A percentile compares a stretch with the other conserved stretches of the same genome.
These are phyloP conservation scores for Psettodes erumei DNA, from an alignment of 2,113 vertebrate species.

Conservation along the genomic window DNA sequence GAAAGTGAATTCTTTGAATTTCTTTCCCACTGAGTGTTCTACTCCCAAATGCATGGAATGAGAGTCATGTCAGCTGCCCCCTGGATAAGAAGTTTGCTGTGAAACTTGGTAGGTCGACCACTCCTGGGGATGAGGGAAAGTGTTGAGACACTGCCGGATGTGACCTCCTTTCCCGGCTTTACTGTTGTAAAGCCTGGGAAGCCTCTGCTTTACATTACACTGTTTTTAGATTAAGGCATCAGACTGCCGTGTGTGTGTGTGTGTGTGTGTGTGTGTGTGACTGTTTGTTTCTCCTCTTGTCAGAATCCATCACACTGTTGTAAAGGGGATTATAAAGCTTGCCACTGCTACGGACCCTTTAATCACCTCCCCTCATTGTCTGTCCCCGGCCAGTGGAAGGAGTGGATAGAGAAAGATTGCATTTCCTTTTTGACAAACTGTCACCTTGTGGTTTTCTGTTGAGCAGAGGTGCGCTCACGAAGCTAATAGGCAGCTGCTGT, in stretches of 20 bases:
- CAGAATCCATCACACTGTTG: slow-evolving; percentile 33
- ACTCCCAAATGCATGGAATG: slow-evolving; percentile 54
- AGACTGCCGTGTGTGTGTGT: background rate
- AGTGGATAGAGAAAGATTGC: slow-evolving; percentile 56
- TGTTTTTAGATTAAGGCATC: slow-evolving; percentile 35
- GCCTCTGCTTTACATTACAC: slow-evolving; percentile 22
- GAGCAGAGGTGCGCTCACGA: slow-evolving; percentile 39
- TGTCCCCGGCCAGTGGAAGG: slow-evolving; percentile 51
- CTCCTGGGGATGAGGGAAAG: slow-evolving; percentile 19
- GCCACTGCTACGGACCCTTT: slow-evolving; percentile 44
- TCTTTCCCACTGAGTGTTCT: slow-evolving; percentile 29
- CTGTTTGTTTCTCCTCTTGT: background rate
- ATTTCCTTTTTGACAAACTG: slow-evolving; percentile 68
- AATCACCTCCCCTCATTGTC: slow-evolving; percentile 71
- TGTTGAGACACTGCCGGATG: slow-evolving; percentile 9
- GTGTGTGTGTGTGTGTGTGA: background rate
- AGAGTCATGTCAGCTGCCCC: slow-evolving; percentile 39
- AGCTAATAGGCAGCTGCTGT: slow-evolving; percentile 47
- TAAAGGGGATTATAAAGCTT: slow-evolving; percentile 28
- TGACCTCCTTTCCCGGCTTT: slow-evolving; percentile 53
- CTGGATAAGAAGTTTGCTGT: slow-evolving; percentile 35
- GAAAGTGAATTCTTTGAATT: slow-evolving; percentile 42
- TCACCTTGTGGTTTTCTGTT: slow-evolving; percentile 61
- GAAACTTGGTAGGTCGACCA: slow-evolving; percentile 9
- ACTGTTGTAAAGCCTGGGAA: slow-evolving; percentile 7